These are phyloP conservation scores for Amblyornis subalaris DNA, from an alignment of 2,113 vertebrate species.

Conservation along the genomic window DNA sequence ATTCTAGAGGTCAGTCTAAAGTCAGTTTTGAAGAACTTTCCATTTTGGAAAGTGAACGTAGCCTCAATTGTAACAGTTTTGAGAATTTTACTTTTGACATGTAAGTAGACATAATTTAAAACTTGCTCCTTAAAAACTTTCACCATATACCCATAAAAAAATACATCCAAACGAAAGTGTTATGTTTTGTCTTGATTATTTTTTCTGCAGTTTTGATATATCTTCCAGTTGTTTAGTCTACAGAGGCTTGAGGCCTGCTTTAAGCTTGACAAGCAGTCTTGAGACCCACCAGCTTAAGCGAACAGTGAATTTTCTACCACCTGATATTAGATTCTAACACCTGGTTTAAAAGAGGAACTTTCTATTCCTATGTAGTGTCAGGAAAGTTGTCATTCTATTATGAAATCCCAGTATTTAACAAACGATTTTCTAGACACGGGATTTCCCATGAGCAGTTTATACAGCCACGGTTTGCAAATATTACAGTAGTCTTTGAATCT, in stretches of 20 bases:
- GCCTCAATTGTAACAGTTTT: not conserved
- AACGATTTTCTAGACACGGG: not conserved
- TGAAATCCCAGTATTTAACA: not conserved
- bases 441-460: not conserved
- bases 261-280: not conserved
- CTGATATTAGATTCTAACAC: not conserved
- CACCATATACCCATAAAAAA: not conserved
- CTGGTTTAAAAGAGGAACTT: not conserved
- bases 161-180: not conserved
- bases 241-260: not conserved
- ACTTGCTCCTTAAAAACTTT: not conserved
- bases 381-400: not conserved
- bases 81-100: not conserved
- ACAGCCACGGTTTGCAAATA: not conserved
- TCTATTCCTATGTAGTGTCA: not conserved
- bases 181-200: not conserved
- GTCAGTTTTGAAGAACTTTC: not conserved
- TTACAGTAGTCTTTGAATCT: not conserved
- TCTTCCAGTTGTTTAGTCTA: not conserved
- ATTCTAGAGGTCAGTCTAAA: not conserved
- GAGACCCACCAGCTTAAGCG: not conserved
- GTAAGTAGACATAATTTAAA: not conserved
- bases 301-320: not conserved
- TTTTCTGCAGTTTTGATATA: not conserved
- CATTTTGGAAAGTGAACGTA: not conserved